Base-by-base conservation (phyloP, 2,888 invertebrate genomes). In the Noctuana brunneofusca region DNA sequence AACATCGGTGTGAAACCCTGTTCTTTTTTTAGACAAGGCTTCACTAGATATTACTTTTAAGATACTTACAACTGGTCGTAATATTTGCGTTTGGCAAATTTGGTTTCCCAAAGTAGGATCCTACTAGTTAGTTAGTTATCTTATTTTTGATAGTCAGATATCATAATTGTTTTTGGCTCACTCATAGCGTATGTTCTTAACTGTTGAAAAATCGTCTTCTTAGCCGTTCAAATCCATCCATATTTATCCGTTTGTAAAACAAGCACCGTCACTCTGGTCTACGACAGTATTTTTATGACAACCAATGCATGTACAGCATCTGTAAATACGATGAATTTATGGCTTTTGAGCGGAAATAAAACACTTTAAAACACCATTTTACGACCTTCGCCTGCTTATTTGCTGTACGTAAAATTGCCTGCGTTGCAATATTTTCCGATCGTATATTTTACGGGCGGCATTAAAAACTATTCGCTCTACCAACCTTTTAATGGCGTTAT, bases 401-500 rank as follows among this genome's bases (percentile, higher is more conserved):
- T 62, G 57, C 63, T 57, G 65, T 64, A 63, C 64, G 65, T 66
- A 64, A 66, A 66, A 65, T 66, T 60, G 57, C 53, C 27, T 53
- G 38, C 55, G 54, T 55, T 64, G 58, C 60, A 57, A 68, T 66
- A 63, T 66, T 67, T 60, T 64, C 63, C 64, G 66, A 55, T 63
- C 52, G 63, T 59, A 64, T 58, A 50, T 56, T 63, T 62, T 63
- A 63, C 30, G 50, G 48, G 20, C 62, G 50, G 49, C 46, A 14
- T 68, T 66, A 63, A 64, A 41, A 65, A 63, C 62, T 56, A 62
- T 55, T 53, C 64, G 52, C 24, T 50, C 12, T 52, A 68, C 69
- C 32, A 60, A 73, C 73, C 71, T 72, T 66, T 71, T 69, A 69
- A 70, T 68, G 58, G 65, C 68, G 67, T 69, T 67, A 68, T 69